A percentile compares a stretch with the other conserved stretches of the same genome.
Conservation (phyloP, 2,888 invertebrate species). For the Hartigia nigra region DNA sequence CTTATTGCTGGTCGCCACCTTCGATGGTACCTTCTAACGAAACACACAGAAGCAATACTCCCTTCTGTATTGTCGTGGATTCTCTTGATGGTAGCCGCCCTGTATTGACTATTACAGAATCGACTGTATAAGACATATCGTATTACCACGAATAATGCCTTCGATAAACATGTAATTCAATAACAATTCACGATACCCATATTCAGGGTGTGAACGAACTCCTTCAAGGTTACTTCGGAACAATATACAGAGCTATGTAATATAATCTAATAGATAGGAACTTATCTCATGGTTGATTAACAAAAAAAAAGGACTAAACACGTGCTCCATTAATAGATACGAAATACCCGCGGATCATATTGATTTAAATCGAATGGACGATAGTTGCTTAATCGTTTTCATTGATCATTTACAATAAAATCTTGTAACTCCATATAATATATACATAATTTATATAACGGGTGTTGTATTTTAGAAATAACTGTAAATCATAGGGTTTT, state of each 20-base stretch:
- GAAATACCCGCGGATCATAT: neutral
- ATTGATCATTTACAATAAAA: neutral
- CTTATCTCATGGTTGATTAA: neutral
- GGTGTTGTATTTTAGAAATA: too few species aligned
- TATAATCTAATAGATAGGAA: neutral
- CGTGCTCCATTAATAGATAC: neutral
- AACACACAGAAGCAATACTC: constrained; percentile 16
- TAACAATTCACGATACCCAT: constrained; percentile 1
- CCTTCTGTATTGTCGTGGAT: constrained; percentile 14
- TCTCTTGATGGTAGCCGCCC: neutral
- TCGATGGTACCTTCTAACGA: neutral
- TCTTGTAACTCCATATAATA: neutral
- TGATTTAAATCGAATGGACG: neutral
- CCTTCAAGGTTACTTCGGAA: neutral
- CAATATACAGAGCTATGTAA: neutral
- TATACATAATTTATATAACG: too few species aligned
- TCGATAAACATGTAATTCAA: constrained; percentile 13
- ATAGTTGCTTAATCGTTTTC: neutral
- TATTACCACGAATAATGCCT: neutral
- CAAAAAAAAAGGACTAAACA: neutral
- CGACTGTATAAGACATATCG: neutral
- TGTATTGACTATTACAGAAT: neutral
- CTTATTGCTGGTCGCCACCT: neutral
- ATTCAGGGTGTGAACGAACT: neutral
- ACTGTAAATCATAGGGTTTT: too few species aligned